A percentile compares a stretch with the other conserved stretches of the same genome.
Evolutionary conservation across 2,113 vertebrate species (phyloP).

Genomic region (Scalopus aquaticus): DNA sequence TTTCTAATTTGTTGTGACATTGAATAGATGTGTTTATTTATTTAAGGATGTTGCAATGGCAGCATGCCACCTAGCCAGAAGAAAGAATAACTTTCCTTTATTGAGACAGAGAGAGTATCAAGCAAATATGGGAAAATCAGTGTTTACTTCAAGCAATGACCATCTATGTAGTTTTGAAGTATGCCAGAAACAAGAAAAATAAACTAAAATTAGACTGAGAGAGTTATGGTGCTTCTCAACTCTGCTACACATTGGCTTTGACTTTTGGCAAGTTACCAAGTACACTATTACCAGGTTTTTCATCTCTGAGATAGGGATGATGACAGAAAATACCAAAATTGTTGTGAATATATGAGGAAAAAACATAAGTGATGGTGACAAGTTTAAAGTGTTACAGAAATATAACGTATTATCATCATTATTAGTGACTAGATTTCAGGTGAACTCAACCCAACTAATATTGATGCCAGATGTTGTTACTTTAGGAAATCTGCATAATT

Average conservation of each 20-base stretch:
- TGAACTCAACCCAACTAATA: not conserved
- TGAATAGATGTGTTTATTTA: constrained; percentile 80
- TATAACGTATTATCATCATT: not conserved
- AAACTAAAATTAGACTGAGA: not conserved
- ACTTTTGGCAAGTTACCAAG: not conserved
- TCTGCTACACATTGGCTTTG: not conserved
- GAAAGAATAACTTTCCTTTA: constrained; percentile 21
- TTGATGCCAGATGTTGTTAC: not conserved
- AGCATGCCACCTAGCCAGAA: constrained; percentile 23
- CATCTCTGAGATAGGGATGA: not conserved
- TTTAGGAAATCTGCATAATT: not conserved
- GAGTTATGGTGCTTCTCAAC: not conserved
- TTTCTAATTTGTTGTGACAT: constrained; percentile 80
- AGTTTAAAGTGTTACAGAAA: not conserved
- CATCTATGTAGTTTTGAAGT: not conserved
- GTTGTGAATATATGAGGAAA: not conserved
- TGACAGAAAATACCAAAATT: not conserved
- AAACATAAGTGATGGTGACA: not conserved
- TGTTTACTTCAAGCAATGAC: not conserved
- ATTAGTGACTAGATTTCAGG: not conserved
- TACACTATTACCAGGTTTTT: not conserved
- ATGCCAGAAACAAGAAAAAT: not conserved
- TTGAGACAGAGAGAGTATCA: not conserved
- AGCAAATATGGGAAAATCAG: not conserved
- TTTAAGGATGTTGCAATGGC: constrained; percentile 58